Evolutionary conservation across 1,140 invertebrate genomes (phyloP), one percentile per base, ranked within the genome.

Genomic region (Drosophila truncata): DNA sequence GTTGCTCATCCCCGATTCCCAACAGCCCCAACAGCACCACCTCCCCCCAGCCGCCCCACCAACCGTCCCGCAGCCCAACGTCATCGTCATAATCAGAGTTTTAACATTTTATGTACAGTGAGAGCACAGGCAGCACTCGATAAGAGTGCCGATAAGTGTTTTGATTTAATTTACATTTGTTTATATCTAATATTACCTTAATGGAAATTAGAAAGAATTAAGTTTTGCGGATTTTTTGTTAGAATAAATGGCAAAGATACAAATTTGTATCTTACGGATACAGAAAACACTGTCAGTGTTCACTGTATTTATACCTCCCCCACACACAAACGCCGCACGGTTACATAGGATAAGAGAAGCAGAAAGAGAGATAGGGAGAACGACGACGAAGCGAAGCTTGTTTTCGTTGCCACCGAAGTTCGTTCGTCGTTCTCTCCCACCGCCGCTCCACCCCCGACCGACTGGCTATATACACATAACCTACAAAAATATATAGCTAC

Each of bases 401-500:
- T 80, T 83, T 87, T 76, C 39, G 39, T 23, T 25, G 62, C 37
- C 37, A 55, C 42, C 37, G 62, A 64, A 64, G 55, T 61, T 64
- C 35, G 33, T 50, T 81, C 65, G 70, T 65, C 64, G 69, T 71
- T 88, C 78, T 90, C 80, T 83, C 85, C 85, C 85, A 90, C 84
- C 63, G 18, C 52, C 27, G 27, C 27, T 29, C 27, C 27, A 29
- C 27, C 27, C 7, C 27, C 65, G 73, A 72, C 73, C 62, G 59
- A 78, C 66, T 85, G 88, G 88, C 85, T 91, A 91, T 91, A 91
- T 91, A 91, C 82, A 91, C 85, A 91, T 91, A 91, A 91, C 90
- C 90, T 91, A 91, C 90, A 91, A 91, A 91, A 91, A 86, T 91
- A 91, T 72, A 82, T 91, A 88, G 75, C 75, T 70, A 82, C 87